These are phyloP conservation scores for Sebastes oblongus DNA, from an alignment of 2,797 vertebrate species.

Conservation along the genomic window DNA sequence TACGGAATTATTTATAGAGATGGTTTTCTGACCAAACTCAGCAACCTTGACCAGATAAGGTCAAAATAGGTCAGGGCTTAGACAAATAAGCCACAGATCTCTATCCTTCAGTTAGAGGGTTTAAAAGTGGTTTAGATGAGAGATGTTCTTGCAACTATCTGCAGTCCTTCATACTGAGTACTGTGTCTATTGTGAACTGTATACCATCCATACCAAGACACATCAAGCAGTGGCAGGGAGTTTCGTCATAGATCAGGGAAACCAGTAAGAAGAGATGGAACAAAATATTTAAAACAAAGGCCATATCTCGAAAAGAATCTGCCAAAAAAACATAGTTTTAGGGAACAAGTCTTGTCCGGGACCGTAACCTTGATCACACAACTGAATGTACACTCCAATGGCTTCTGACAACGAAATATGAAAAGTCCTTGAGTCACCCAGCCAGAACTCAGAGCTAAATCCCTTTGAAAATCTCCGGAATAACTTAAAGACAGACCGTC, in stretches of 20 bases:
- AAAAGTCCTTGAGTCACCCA: slow-evolving; percentile 41
- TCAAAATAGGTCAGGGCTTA: not conserved
- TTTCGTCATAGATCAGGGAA: not conserved
- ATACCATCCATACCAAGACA: not conserved
- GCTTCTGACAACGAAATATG: slow-evolving; percentile 35
- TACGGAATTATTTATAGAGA: slow-evolving; percentile 9
- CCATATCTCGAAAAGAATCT: not conserved
- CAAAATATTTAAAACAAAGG: not conserved
- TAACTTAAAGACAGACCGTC: slow-evolving; percentile 50
- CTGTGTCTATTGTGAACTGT: not conserved
- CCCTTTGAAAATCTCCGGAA: slow-evolving; percentile 49
- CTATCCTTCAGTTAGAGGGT: not conserved
- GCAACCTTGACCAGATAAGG: not conserved
- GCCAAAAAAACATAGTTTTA: not conserved
- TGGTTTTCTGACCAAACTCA: not conserved
- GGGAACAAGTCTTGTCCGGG: not conserved
- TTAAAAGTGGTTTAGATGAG: not conserved
- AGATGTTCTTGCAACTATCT: not conserved
- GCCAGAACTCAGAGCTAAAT: slow-evolving; percentile 45
- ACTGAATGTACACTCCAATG: slow-evolving; percentile 26
- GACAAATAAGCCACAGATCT: not conserved
- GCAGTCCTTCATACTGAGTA: not conserved
- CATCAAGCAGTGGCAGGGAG: not conserved
- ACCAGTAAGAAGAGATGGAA: not conserved
- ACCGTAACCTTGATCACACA: slow-evolving; percentile 17